These are phyloP conservation scores for Zaprionus africanus DNA, from an alignment of 1,140 invertebrate genomes.

Conservation along the genomic window DNA sequence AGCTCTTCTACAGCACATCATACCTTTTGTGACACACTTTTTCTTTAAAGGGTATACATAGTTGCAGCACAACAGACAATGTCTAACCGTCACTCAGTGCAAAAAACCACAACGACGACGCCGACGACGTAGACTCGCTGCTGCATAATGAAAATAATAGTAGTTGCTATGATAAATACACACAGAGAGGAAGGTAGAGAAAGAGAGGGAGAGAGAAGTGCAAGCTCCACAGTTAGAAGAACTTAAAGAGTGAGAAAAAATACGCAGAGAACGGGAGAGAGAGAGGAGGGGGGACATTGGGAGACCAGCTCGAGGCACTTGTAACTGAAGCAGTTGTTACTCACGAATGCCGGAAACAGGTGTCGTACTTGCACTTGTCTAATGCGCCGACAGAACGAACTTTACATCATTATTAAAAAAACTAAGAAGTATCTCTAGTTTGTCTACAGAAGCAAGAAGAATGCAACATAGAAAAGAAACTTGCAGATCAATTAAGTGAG, in stretches of 20 bases:
- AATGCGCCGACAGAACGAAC: slow-evolving; percentile 26
- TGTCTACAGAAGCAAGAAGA: neutral
- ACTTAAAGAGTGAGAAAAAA: neutral
- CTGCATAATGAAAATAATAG: slow-evolving; percentile 71
- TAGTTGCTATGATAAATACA: slow-evolving; percentile 37
- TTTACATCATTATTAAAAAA: slow-evolving; percentile 42
- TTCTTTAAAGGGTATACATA: slow-evolving; percentile 14
- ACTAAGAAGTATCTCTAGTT: slow-evolving; percentile 11
- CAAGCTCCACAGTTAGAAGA: slow-evolving; percentile 19
- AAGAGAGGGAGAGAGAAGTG: neutral
- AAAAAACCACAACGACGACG: slow-evolving; percentile 22
- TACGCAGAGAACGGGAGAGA: neutral
- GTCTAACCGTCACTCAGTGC: slow-evolving; percentile 42
- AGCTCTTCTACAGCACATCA: neutral
- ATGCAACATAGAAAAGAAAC: slow-evolving; percentile 6
- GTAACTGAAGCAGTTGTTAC: slow-evolving; percentile 21
- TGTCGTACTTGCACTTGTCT: slow-evolving; percentile 60
- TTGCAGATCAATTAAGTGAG: slow-evolving; percentile 2
- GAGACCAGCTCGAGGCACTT: slow-evolving; percentile 27
- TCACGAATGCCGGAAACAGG: slow-evolving; percentile 67
- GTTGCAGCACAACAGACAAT: slow-evolving; percentile 27
- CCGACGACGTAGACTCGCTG: slow-evolving; percentile 31
- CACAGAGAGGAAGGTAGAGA: neutral
- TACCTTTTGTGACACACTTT: neutral
- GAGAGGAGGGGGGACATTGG: neutral